These are phyloP conservation scores for Girardinichthys multiradiatus DNA, from an alignment of 2,113 vertebrate genomes.

Conservation along the genomic window DNA sequence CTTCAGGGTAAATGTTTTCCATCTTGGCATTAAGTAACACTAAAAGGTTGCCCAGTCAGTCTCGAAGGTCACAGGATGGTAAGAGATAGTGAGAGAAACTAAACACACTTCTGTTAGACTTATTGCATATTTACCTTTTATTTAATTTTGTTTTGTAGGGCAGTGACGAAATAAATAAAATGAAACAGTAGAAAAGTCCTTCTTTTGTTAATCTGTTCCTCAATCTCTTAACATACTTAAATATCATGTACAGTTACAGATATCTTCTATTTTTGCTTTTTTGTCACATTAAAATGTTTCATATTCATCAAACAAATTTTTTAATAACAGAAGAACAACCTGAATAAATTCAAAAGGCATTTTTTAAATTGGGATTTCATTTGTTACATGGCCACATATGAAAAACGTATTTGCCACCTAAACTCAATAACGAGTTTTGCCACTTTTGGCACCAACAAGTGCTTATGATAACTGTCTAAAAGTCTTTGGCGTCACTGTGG, in stretches of 20 bases:
- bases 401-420: not conserved
- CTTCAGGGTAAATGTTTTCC: not conserved
- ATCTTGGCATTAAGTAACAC: slow-evolving; percentile 7
- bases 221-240: not conserved
- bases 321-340: too few relatives aligned
- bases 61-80: not conserved
- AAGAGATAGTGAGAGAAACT: not conserved
- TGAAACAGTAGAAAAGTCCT: not conserved
- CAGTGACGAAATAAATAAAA: not conserved
- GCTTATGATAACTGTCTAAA: not conserved
- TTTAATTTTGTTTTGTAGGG: not conserved
- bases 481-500: too few relatives aligned
- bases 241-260: not conserved
- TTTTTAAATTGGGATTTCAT: not conserved
- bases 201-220: not conserved
- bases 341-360: too few relatives aligned
- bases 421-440: not conserved
- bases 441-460: not conserved
- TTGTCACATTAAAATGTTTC: too few relatives aligned
- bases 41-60: not conserved
- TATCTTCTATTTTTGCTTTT: not conserved
- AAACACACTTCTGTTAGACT: not conserved
- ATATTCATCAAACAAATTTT: too few relatives aligned
- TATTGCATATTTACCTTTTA: not conserved
- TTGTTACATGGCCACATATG: not conserved